phyloP scores from a whole-genome alignment of 2,113 vertebrate genomes.

The Eublepharis macularius region DNA sequence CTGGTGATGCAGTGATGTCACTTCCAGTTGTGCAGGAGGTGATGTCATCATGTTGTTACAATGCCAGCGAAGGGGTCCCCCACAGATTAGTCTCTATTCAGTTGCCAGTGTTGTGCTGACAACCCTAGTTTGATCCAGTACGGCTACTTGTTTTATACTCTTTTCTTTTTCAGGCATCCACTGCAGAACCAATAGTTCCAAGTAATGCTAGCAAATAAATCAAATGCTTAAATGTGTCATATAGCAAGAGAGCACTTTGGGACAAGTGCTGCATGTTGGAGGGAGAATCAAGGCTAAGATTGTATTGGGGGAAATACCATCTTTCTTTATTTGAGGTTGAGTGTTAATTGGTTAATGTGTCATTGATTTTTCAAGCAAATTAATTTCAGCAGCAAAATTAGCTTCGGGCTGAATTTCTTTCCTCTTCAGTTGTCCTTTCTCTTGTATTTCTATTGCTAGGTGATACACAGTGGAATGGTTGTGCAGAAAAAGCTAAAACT shows the following conservation, averaged over 20 bases:
- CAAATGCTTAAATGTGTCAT: not conserved
- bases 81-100: too few relatives aligned
- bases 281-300: not conserved
- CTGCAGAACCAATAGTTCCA: not conserved
- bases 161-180: not conserved
- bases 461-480: not conserved
- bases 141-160: too few relatives aligned
- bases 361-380: not conserved
- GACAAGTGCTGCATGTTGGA: not conserved
- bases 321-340: slow-evolving; percentile 30
- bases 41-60: too few relatives aligned
- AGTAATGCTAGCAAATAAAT: not conserved
- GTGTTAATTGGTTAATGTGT: slow-evolving; percentile 22
- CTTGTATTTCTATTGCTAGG: not conserved
- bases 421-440: not conserved
- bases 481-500: not conserved
- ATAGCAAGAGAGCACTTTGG: not conserved
- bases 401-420: not conserved
- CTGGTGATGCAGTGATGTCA: too few relatives aligned
- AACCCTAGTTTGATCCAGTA: too few relatives aligned
- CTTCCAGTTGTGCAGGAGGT: too few relatives aligned
- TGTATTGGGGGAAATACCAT: not conserved
- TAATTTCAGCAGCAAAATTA: not conserved
- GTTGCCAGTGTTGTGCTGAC: too few relatives aligned
- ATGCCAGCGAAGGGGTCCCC: too few relatives aligned